phyloP scores from a whole-genome alignment of 2,113 vertebrate species.

The Actinemys pallida region DNA sequence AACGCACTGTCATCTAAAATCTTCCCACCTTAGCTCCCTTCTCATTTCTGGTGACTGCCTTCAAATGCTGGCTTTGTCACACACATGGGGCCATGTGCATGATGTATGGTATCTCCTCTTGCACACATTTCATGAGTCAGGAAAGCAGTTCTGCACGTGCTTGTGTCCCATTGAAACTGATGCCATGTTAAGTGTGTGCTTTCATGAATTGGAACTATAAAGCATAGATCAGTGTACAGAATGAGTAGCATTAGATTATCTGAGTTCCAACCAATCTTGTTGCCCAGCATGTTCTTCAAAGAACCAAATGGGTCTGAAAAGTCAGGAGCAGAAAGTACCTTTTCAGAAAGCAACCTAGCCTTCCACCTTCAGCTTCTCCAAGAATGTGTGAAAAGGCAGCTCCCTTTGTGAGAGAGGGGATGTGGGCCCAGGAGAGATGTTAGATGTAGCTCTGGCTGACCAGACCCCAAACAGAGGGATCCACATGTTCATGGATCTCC shows the following conservation, averaged over 20 bases:
- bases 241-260: not conserved
- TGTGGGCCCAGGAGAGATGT: conserved; percentile 29
- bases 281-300: not conserved
- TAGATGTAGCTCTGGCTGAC: not conserved
- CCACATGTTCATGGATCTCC: not conserved
- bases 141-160: not conserved
- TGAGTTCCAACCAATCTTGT: not conserved
- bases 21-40: not conserved
- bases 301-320: not conserved
- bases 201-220: not conserved
- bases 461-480: conserved; percentile 31
- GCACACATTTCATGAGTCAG: accelerated
- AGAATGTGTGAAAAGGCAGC: conserved; percentile 3
- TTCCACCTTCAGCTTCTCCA: not conserved
- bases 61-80: not conserved
- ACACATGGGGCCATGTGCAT: accelerated
- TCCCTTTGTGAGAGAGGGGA: conserved; percentile 22
- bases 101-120: accelerated
- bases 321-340: not conserved
- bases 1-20: not conserved
- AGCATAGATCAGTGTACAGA: accelerated
- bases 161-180: not conserved
- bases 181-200: not conserved
- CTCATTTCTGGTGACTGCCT: accelerated
- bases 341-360: not conserved